These are phyloP conservation scores for Holcopasites calliopsidis DNA, from an alignment of 1,140 invertebrate genomes.

Conservation along the genomic window DNA sequence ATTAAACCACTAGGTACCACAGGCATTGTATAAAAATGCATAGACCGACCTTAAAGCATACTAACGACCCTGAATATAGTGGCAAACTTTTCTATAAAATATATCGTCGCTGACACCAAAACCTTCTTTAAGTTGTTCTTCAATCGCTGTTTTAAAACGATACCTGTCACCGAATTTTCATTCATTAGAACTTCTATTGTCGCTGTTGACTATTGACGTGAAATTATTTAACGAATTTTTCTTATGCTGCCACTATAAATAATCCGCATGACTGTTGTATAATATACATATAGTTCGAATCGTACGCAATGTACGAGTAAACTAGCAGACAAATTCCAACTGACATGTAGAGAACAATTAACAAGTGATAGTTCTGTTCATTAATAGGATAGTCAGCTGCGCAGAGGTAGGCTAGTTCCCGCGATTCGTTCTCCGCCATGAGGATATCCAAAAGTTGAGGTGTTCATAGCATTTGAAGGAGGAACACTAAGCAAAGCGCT, in stretches of 20 bases:
- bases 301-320: background rate
- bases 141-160: background rate
- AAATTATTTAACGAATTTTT: background rate
- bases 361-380: background rate
- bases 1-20: no score
- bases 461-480: background rate
- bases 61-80: background rate
- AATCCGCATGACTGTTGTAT: conserved; percentile 1
- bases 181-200: no score
- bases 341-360: background rate
- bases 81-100: background rate
- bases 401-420: background rate
- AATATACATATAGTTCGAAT: background rate
- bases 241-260: background rate
- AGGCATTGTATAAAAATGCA: background rate
- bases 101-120: no score
- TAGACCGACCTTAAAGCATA: conserved; percentile 4
- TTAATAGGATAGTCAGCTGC: background rate
- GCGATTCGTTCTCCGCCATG: background rate
- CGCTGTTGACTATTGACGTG: no score
- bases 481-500: background rate
- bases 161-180: background rate
- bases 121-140: background rate
- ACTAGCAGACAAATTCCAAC: background rate
- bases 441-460: background rate